These are phyloP conservation scores for Polydrusus pterygomalis DNA, from an alignment of 2,888 invertebrate species.

Conservation along the genomic window DNA sequence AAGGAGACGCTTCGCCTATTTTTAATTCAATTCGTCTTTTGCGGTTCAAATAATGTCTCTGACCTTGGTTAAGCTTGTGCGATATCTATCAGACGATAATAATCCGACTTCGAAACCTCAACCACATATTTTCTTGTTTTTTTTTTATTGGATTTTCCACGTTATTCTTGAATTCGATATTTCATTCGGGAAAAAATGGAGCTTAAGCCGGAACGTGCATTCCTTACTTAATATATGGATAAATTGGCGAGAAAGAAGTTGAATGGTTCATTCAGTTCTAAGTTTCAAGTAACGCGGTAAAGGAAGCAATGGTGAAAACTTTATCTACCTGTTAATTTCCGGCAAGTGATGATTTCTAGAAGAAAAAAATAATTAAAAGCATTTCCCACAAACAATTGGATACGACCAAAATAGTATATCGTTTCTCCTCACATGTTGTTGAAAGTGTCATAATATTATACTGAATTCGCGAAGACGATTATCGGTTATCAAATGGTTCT, in stretches of 20 bases:
- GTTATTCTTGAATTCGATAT: constrained; percentile 37
- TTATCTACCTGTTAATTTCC: too few species aligned
- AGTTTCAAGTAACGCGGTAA: too few species aligned
- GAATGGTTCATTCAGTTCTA: constrained; percentile 17
- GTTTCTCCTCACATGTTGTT: too few species aligned
- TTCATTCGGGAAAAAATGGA: constrained; percentile 35
- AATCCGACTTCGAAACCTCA: constrained; percentile 15
- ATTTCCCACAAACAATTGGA: too few species aligned
- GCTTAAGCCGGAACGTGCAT: constrained; percentile 32
- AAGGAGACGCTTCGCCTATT: background rate
- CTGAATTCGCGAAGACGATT: too few species aligned
- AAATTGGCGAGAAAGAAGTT: constrained; percentile 7
- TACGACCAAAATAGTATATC: too few species aligned
- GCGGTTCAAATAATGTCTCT: constrained; percentile 3
- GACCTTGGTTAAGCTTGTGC: background rate
- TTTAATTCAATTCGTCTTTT: constrained; percentile 16
- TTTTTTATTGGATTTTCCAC: constrained; percentile 29
- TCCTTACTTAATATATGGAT: constrained; percentile 21
- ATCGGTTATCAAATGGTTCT: too few species aligned
- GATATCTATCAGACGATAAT: constrained; percentile 26
- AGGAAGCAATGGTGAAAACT: too few species aligned
- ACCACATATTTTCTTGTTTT: constrained; percentile 27
- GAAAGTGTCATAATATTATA: too few species aligned
- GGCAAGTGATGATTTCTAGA: too few species aligned
- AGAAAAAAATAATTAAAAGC: too few species aligned